Evolutionary conservation across 2,888 invertebrate genomes (phyloP), one percentile per base, ranked within the genome.

Genomic region (Apamea sordens): DNA sequence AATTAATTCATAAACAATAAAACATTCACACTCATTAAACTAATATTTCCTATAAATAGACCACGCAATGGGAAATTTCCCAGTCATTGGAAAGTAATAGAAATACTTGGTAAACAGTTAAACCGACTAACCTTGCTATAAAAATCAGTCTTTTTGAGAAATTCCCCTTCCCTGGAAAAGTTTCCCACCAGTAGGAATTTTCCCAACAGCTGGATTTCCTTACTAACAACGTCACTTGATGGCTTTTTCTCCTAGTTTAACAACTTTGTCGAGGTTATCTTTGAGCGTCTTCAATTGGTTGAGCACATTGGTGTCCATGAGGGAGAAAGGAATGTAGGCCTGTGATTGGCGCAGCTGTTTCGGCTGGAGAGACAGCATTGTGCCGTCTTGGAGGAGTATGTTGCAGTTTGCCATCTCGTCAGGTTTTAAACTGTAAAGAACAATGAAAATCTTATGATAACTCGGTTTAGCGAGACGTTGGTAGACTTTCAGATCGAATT

Each of bases 351-450:
- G 92, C 73, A 97, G 91, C 75, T 95, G 95, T 78, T 97, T 96
- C 0, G 98, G 98, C 86, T 98, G 96, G 3, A 98, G 93, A 0
- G 98, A 97, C 6, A 98, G 94, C 92, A 98, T 94, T 15, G 97
- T 97, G 41, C 98, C 98, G 91, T 98, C 97, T 36, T 95, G 91
- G 0, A 98, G 94, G 0, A 98, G 97, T n/a, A 98, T 98, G 92
- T 98, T 98, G 88, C 98, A 97, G 92, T 97, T 98, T 0, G 98
- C 97, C 82, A 96, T 96, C 61, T 97, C 96, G 32, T 97, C 97
- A 0, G 95, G 93, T 63, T 95, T 92, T 93, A 96, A 92, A 50
- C 97, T 97, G 93, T 13, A 79, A 86, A 6, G 89, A 92, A 72
- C 1, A 56, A 76, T 77, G 5, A 24, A 1, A 68, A 68, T 67